Base-by-base conservation (phyloP, 1,140 invertebrate species). In the Aphelenchoides besseyi region DNA sequence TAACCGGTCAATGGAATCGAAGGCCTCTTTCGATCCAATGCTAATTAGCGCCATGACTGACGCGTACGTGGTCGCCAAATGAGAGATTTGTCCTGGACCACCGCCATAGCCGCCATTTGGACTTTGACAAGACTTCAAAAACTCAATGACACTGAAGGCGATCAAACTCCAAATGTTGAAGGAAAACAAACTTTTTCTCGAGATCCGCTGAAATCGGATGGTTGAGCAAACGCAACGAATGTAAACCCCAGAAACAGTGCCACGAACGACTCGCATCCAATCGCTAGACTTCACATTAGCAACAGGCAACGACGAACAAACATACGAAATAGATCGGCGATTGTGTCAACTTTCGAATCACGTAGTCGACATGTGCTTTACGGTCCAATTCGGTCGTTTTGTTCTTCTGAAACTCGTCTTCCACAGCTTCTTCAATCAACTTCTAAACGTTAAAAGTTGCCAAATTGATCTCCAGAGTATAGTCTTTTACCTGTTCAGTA, bases 21-120 rank as follows among this genome's bases (percentile, higher is more conserved):
- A 94, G 9, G 94, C 93, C 86, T 92, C 90, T 84, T 90, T 87
- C 16, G 90, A 94, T 48, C 92, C 92, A 77, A 99, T 89, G 26
- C 91, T 92, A 82, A 91, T 91, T 2, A 98, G 86, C 5, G 93
- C 90, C 88, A 93, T 95, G 0, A 98, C 90, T 72, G 95, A 94
- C 57, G 95, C 96, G 88, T 97, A 99, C 2, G 95, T 98, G 33
- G 95, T 90, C 0, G 95, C 96, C 62, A 98, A 87, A 87, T 99
- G 96, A 30, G 94, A 87, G 81, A 89, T 87, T 85, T 98, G 95
- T 1, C 89, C 89, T 0, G 94, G 95, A 18, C 94, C 95, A 30
- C 75, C 76, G 32, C 36, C 77, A 54, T 76, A 79, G 5, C 77
- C 77, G 41, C 77, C 77, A 9, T 26, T 53, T n/a, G 57, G 32